phyloP scores from a whole-genome alignment of 1,140 invertebrate species.

The Drosophila lacteicornis region DNA sequence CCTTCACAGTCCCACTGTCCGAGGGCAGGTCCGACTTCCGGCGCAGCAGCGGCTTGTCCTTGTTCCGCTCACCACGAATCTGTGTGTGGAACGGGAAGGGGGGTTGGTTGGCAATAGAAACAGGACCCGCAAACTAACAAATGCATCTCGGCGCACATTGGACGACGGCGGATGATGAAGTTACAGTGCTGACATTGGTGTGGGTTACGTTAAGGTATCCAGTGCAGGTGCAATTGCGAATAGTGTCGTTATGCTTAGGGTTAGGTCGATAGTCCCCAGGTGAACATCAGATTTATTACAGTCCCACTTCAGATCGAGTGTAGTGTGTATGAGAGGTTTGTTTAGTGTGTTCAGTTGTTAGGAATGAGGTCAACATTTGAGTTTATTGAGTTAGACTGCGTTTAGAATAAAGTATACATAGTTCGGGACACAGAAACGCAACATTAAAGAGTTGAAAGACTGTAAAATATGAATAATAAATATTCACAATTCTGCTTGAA shows the following conservation, averaged over 20 bases:
- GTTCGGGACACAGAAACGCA: background rate
- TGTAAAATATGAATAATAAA: background rate
- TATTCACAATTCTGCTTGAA: background rate
- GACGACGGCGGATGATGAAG: slow-evolving; percentile 11
- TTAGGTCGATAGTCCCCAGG: slow-evolving; percentile 5
- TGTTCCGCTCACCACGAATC: slow-evolving; percentile 86
- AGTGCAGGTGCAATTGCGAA: slow-evolving; percentile 2
- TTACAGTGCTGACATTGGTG: slow-evolving; percentile 21
- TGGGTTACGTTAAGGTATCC: slow-evolving; percentile 24
- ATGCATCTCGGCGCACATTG: slow-evolving; percentile 13
- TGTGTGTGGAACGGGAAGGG: slow-evolving; percentile 60
- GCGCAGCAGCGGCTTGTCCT: slow-evolving; percentile 94
- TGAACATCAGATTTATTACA: slow-evolving; percentile 15
- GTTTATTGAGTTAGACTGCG: slow-evolving; percentile 1
- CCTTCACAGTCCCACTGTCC: slow-evolving; percentile 94
- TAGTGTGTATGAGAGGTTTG: background rate
- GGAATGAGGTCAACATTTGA: background rate
- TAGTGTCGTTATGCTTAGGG: background rate
- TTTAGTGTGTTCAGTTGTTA: slow-evolving; percentile 2
- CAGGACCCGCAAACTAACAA: slow-evolving; percentile 25
- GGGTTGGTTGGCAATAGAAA: slow-evolving; percentile 56
- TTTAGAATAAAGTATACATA: background rate
- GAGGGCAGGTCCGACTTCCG: slow-evolving; percentile 97
- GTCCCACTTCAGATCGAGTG: slow-evolving; percentile 2
- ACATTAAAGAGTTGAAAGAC: background rate